Conservation (phyloP, 2,797 vertebrate species). For the Hapalemur alaotrensis region DNA sequence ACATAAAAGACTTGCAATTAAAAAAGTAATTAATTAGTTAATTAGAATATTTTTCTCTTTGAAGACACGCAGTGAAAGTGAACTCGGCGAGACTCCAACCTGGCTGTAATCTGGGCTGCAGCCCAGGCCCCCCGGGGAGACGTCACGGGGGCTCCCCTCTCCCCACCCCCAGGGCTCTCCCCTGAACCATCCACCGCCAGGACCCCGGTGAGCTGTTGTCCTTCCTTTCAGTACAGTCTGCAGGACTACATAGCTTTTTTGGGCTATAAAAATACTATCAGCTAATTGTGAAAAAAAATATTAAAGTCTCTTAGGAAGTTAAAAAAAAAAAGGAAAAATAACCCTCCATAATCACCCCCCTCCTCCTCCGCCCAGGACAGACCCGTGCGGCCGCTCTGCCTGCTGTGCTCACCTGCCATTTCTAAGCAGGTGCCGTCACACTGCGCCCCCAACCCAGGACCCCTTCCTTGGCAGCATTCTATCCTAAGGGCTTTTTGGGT, state of each 20-base stretch:
- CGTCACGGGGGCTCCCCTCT: too few species aligned
- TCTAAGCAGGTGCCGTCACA: accelerated
- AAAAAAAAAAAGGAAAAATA: neutral
- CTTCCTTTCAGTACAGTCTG: neutral
- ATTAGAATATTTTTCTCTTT: neutral
- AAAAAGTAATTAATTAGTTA: neutral
- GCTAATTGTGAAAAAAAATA: neutral
- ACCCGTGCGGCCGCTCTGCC: accelerated
- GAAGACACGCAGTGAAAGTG: neutral
- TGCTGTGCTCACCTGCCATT: accelerated
- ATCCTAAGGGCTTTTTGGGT: neutral
- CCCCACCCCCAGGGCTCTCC: too few species aligned
- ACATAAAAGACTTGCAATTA: neutral
- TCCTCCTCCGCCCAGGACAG: neutral
- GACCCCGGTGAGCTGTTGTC: neutral
- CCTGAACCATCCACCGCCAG: too few species aligned
- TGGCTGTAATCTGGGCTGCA: neutral
- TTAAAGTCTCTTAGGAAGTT: neutral
- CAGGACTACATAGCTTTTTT: neutral
- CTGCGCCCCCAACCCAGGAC: accelerated
- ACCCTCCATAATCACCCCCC: too few species aligned
- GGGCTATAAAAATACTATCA: neutral
- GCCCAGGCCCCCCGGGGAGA: neutral
- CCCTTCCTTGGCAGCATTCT: neutral
- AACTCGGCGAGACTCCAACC: neutral